Evolutionary conservation across 53 echinoderm and acorn worm genomes (phyloP), one percentile per base, ranked within the genome.

Genomic region (Crossaster papposus): DNA sequence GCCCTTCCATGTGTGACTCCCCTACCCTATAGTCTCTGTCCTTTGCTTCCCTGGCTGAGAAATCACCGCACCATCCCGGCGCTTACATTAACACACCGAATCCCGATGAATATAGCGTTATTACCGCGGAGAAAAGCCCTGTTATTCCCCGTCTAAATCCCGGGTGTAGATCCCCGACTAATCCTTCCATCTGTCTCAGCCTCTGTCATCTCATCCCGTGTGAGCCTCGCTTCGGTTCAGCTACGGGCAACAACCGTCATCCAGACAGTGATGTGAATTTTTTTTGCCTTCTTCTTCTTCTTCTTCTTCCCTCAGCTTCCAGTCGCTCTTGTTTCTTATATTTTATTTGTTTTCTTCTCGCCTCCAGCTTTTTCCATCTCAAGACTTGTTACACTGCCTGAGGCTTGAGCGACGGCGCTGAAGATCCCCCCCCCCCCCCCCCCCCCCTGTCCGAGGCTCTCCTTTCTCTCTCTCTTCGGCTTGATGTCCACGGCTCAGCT

Each of bases 331-430:
- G n/a, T n/a, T n/a, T n/a, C n/a, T n/a, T n/a, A n/a, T n/a, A n/a
- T n/a, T n/a, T n/a, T n/a, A n/a, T n/a, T 70, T 24, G 11, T 34
- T 18, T 30, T 68, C 24, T 24, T 65, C 35, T 68, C 29, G 29
- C 68, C 83, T 78, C 70, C 14, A 37, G 36, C 44, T 28, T 18
- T n/a, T 28, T 73, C 80, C 80, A 73, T 33, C 85, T 53, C 72
- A 20, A 44, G 72, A 85, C 85, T 85, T 85, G 85, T 85, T 85
- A 85, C 85, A 85, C 85, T 85, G 85, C 85, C 85, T 35, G 36
- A 50, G 73, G 85, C 72, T 54, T 30, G 2, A 0, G 23, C 26
- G 20, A n/a, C 30, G 5, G 53, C 51, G n/a, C 50, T 78, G 5
- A 44, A 9, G n/a, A n/a, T n/a, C n/a, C n/a, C n/a, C n/a, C n/a